Percentiles rank a stretch among this genome's conserved stretches.
Evolutionary conservation across 2,797 vertebrate species (phyloP).

Genomic region (Takifugu ocellatus): DNA sequence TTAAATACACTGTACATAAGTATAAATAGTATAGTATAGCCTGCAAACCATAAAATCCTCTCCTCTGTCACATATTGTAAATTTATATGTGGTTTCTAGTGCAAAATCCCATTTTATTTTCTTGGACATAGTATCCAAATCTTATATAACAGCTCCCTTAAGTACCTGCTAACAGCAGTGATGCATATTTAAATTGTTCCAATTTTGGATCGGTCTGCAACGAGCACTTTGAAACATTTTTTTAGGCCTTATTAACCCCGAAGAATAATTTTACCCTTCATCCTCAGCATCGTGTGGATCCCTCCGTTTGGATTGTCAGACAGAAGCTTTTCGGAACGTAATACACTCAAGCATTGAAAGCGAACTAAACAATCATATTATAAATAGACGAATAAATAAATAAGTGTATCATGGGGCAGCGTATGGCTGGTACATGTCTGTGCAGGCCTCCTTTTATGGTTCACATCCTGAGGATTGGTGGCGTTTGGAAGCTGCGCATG

Average conservation of each 20-base stretch:
- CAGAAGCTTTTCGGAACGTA: conserved; percentile 22
- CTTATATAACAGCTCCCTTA: conserved; percentile 16
- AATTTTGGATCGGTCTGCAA: conserved; percentile 11
- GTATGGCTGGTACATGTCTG: conserved; percentile 54
- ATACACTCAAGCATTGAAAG: conserved; percentile 26
- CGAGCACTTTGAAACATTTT: conserved; percentile 27
- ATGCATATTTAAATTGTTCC: conserved; percentile 10
- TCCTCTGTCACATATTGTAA: conserved; percentile 50
- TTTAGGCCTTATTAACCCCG: conserved; percentile 4
- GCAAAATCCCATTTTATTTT: conserved; percentile 13
- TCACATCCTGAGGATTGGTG: background rate
- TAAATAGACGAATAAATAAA: conserved; percentile 19
- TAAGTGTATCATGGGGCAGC: conserved; percentile 22
- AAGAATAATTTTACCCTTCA: background rate
- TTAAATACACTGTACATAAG: conserved; percentile 38
- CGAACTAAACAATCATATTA: conserved; percentile 52
- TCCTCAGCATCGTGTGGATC: conserved; percentile 1
- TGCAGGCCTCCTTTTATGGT: conserved; percentile 33
- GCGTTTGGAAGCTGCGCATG: too few relatives aligned
- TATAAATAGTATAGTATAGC: conserved; percentile 63
- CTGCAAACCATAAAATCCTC: conserved; percentile 33
- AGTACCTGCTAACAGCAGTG: conserved; percentile 21
- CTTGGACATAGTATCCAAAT: conserved; percentile 28
- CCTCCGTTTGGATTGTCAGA: conserved; percentile 2
- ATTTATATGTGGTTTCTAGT: conserved; percentile 44